Base-by-base conservation (phyloP, 2,797 vertebrate genomes). In the Lophotriccus pileatus region DNA sequence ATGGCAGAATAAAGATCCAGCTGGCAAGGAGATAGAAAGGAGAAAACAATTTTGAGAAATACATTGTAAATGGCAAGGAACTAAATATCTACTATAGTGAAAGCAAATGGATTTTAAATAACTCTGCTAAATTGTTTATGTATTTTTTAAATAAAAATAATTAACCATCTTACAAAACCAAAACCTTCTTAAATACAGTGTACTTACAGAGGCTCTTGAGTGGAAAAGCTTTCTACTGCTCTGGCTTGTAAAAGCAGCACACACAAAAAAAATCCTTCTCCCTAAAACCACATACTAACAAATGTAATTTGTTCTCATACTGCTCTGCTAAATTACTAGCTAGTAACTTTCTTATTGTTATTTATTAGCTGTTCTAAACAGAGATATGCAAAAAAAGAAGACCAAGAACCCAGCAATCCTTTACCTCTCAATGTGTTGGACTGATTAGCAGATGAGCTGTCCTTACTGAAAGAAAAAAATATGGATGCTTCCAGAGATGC, bases 101-200 rank as follows among this genome's bases (percentile, higher is more conserved):
- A 91, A 89, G 44, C 49, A 90, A 96, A 90, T 84, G 44, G 47
- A 93, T 92, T 96, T 95, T 90, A 95, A 95, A 93, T 83, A 90
- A 75, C 32, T 55, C 64, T 85, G 50, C 23, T 92, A 81, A 93
- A 92, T n/a, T 77, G 64, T 82, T 96, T 84, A 80, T 63, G 50
- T 43, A 67, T 84, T 94, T 91, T 79, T 82, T 0, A 85, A 94
- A 85, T 68, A 95, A 95, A 94, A 92, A 83, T 89, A 92, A 89
- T 95, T 90, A 77, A 30, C 36, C 32, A 32, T 69, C 56, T 87
- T 66, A 70, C 34, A 89, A 89, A 94, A 90, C 11, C 63, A 92
- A 87, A 84, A 64, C 24, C 63, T 73, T 89, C 79, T 76, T 90
- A 86, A 94, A 63, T 43, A 70, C 52, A 88, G 58, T 47, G 30